Evolutionary conservation across 2,797 vertebrate genomes (phyloP).

Genomic region (Anableps anableps): DNA sequence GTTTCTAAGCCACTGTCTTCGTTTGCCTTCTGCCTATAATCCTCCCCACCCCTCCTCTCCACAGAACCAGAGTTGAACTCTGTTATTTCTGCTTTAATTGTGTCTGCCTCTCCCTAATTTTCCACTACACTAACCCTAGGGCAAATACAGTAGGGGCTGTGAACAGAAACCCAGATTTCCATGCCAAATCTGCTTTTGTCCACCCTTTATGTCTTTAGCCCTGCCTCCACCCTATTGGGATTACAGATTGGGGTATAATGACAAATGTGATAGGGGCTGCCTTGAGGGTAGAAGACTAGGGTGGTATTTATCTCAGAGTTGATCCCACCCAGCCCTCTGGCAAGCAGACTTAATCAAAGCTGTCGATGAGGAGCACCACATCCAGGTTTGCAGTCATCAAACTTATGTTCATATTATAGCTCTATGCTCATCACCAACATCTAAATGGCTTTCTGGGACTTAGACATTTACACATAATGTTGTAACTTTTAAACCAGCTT

Average conservation of each 20-base stretch:
- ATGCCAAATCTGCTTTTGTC: conserved; percentile 68
- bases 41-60: not conserved
- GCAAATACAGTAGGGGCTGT: conserved; percentile 41
- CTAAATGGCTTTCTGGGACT: too few relatives aligned
- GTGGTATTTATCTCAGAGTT: conserved; percentile 33
- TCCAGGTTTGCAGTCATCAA: conserved; percentile 7
- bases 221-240: conserved; percentile 56
- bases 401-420: conserved; percentile 16
- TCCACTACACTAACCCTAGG: conserved; percentile 57
- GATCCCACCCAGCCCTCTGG: conserved; percentile 27
- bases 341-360: conserved; percentile 32
- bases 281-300: conserved; percentile 17
- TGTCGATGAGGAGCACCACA: conserved; percentile 4
- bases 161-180: conserved; percentile 40
- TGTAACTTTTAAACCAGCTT: conserved; percentile 8
- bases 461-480: conserved; percentile 23
- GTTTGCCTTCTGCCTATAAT: conserved; percentile 41
- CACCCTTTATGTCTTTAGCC: conserved; percentile 52
- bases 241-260: conserved; percentile 68
- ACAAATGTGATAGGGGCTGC: conserved; percentile 59
- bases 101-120: conserved; percentile 43
- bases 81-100: conserved; percentile 45
- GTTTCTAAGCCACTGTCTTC: conserved; percentile 55
- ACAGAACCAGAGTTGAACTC: conserved; percentile 11
- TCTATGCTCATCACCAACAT: conserved; percentile 21